These are phyloP conservation scores for Parapristionchus giblindavisi DNA, from an alignment of 2,888 invertebrate genomes.

Conservation along the genomic window DNA sequence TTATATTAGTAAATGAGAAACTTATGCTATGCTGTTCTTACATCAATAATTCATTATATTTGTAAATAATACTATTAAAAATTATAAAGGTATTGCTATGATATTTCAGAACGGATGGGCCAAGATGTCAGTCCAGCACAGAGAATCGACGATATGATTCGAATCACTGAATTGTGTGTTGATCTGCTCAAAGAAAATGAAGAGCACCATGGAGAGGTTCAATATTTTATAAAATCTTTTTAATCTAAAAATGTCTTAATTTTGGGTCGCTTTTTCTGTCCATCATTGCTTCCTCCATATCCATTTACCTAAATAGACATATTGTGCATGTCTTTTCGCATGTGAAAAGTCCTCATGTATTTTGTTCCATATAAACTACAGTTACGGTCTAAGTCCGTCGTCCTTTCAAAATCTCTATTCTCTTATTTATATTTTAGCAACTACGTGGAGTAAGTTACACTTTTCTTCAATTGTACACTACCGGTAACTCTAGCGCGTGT, in stretches of 20 bases:
- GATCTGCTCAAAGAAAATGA: slow-evolving; percentile 98
- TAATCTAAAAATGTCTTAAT: too few species aligned
- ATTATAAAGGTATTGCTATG: too few species aligned
- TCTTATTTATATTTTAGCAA: slow-evolving; percentile 2
- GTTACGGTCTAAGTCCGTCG: background rate
- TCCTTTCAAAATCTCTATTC: slow-evolving; percentile 1
- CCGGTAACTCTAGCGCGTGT: too few species aligned
- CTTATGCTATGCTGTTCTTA: slow-evolving; percentile 9
- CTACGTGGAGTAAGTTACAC: slow-evolving; percentile 36
- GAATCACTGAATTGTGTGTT: slow-evolving; percentile 95
- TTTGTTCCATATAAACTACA: slow-evolving; percentile 34
- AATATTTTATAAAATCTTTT: too few species aligned
- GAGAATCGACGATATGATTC: slow-evolving; percentile 89
- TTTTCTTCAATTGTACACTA: too few species aligned
- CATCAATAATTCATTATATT: background rate
- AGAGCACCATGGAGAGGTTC: slow-evolving; percentile 96
- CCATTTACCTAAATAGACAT: background rate
- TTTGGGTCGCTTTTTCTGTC: background rate
- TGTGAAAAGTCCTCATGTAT: slow-evolving; percentile 17
- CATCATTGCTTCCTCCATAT: background rate
- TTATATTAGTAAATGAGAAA: too few species aligned
- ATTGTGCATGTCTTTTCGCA: slow-evolving; percentile 27
- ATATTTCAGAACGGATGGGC: slow-evolving; percentile 66
- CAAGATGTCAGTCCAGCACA: slow-evolving; percentile 70
- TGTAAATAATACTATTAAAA: background rate